These are phyloP conservation scores for Prolemur simus DNA, from an alignment of 2,113 vertebrate genomes.

Conservation along the genomic window DNA sequence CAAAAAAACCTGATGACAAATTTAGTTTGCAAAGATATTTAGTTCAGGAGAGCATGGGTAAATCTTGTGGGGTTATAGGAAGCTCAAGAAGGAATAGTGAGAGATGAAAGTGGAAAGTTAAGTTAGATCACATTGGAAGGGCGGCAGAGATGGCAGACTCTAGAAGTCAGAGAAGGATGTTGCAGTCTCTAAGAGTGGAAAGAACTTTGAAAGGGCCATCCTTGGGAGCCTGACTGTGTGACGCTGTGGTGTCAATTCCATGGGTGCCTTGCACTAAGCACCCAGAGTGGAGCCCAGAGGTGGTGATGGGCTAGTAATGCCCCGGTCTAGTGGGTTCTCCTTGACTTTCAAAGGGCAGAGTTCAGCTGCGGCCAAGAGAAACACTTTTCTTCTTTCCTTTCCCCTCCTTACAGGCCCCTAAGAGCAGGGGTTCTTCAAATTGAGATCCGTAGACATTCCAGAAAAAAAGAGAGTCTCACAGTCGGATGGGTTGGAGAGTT, in stretches of 20 bases:
- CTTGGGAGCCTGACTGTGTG: background rate
- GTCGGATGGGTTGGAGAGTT: background rate
- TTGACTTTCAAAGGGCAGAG: background rate
- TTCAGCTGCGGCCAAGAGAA: background rate
- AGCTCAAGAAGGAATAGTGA: background rate
- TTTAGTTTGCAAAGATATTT: background rate
- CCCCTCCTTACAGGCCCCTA: rapidly evolving
- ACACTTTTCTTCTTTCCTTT: background rate
- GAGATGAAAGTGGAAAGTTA: too few relatives aligned
- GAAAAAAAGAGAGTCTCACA: background rate
- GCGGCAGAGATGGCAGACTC: background rate
- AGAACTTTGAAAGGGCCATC: background rate
- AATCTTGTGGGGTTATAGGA: background rate
- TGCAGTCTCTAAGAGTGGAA: background rate
- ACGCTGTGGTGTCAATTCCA: rapidly evolving
- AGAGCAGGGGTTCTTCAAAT: background rate
- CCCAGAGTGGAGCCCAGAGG: background rate
- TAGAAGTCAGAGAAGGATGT: background rate
- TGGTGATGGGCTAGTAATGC: rapidly evolving
- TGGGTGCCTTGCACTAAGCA: background rate
- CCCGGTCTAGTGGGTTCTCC: background rate
- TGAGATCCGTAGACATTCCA: background rate
- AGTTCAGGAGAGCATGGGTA: background rate
- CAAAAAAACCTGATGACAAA: background rate
- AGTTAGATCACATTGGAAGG: background rate